Conservation (phyloP, 2,113 vertebrate genomes). For the Chaetura pelagica region DNA sequence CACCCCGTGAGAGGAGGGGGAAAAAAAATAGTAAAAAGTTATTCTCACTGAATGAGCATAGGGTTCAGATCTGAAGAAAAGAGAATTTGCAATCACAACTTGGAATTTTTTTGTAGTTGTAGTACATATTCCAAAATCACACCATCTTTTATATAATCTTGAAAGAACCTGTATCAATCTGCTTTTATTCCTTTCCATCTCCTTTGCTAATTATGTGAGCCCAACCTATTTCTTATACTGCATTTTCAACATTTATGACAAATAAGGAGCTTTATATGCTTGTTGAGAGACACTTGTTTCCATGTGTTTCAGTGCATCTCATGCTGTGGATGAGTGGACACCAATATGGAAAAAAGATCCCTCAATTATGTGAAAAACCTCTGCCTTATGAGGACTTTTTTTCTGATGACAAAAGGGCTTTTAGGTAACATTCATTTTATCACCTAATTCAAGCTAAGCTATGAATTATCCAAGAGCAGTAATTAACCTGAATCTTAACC, state of each 20-base stretch:
- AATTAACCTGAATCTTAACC: slow-evolving; percentile 17
- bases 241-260: not conserved
- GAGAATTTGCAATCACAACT: not conserved
- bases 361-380: not conserved
- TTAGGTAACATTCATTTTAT: not conserved
- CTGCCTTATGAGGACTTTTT: not conserved
- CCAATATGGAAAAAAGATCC: not conserved
- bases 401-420: not conserved
- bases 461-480: not conserved
- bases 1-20: not conserved
- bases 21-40: not conserved
- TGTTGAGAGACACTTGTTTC: not conserved
- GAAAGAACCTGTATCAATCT: not conserved
- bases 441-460: not conserved
- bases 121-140: not conserved
- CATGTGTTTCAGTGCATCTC: not conserved
- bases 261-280: not conserved
- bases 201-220: not conserved
- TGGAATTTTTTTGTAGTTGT: not conserved
- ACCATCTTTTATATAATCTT: not conserved
- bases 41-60: not conserved
- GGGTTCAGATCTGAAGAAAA: not conserved
- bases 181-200: not conserved
- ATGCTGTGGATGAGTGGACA: not conserved
- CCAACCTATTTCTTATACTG: rapidly evolving